Base-by-base conservation (phyloP, 2,888 invertebrate species). In the Cylindroiulus punctatus region DNA sequence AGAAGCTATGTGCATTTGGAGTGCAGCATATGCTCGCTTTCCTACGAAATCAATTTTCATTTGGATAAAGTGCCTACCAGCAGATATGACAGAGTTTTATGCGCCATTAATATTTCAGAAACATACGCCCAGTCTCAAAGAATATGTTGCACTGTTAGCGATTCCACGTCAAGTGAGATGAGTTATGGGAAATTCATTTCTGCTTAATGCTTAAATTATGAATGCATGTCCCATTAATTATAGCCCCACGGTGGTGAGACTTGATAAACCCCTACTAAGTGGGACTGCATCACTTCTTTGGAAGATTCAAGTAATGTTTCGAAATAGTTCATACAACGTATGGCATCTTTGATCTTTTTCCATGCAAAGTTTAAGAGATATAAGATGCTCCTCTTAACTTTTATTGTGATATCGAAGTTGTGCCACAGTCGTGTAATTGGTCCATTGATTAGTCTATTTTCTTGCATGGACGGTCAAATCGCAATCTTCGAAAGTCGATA, bases 191-290 rank as follows among this genome's bases (percentile, higher is more conserved):
- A 65, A 65, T 65, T 65, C 65, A 65, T 65, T 65, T 65, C 65
- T 65, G 26, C 26, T 65, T 65, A 76, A 76, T 76, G 76, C 76
- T 76, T 76, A 76, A 76, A 76, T 76, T 76, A 76, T 76, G 76
- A 76, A 76, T 76, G 30, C 30, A 22, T 30, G 26, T 76, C 8
- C 30, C 76, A 76, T 76, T 76, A 76, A 76, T 76, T 76, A 76
- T 30, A 30, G 12, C 30, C 76, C 76, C 76, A 26, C 76, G 30
- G 76, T 76, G 76, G 10, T 5, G 76, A 76, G 30, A 12, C 76
- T 76, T 76, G 30, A 76, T 30, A 76, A 76, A 76, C 1, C 0
- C 12, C 30, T 30, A 30, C 76, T 2, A 76, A 76, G 22, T 1
- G 57, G 22, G 57, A 57, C 22, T 57, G 57, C 22, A 44, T 44